A percentile compares a stretch with the other conserved stretches of the same genome.
These are phyloP conservation scores for Drosophila lowei DNA, from an alignment of 1,140 invertebrate genomes.

Conservation along the genomic window DNA sequence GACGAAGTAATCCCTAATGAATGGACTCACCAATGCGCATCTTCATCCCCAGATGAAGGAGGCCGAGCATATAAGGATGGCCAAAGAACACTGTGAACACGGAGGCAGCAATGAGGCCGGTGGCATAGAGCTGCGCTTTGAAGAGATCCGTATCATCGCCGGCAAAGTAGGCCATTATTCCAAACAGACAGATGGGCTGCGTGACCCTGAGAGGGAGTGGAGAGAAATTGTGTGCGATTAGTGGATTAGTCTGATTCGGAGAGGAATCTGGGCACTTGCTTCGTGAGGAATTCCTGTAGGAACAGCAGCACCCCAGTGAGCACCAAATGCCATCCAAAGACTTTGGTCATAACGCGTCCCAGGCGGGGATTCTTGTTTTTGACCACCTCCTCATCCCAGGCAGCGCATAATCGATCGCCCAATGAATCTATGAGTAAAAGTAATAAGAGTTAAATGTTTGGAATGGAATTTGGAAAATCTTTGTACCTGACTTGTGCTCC, in stretches of 20 bases:
- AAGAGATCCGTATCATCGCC: conserved; percentile 50
- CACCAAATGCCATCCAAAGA: conserved; percentile 60
- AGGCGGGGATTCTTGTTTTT: conserved; percentile 53
- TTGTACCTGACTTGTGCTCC: conserved; percentile 84
- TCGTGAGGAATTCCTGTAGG: conserved; percentile 58
- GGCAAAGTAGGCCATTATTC: conserved; percentile 65
- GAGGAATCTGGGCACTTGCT: conserved; percentile 18
- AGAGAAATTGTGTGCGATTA: background rate
- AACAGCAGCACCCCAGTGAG: conserved; percentile 33
- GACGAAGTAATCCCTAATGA: background rate
- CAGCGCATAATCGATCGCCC: conserved; percentile 59
- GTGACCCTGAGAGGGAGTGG: conserved; percentile 35
- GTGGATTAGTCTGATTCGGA: no score
- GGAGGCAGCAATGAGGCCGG: conserved; percentile 85
- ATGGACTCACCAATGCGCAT: conserved; percentile 72
- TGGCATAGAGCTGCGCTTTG: conserved; percentile 85
- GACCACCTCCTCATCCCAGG: conserved; percentile 66
- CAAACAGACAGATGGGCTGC: conserved; percentile 66
- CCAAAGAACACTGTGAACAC: conserved; percentile 84
- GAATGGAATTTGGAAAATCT: background rate
- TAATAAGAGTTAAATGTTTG: background rate
- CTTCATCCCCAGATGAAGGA: conserved; percentile 83
- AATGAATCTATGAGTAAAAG: conserved; percentile 45
- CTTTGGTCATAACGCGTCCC: conserved; percentile 40
- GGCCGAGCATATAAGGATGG: conserved; percentile 86